Conservation (phyloP, 2,888 invertebrate species). For the Ophonus ardosiacus region DNA sequence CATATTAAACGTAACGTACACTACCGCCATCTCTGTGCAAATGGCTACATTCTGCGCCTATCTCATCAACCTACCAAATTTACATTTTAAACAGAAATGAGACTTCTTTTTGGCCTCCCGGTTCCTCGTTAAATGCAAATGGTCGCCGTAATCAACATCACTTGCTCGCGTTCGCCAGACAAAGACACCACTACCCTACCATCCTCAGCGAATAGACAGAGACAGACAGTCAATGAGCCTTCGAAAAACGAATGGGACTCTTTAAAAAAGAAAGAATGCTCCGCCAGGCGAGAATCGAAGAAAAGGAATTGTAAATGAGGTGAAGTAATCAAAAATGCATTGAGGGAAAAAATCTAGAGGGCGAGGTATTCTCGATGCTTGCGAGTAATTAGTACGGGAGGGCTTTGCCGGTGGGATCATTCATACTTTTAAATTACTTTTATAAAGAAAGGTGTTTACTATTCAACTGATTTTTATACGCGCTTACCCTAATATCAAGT, state of each 20-base stretch:
- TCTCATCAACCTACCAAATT: slow-evolving; percentile 72
- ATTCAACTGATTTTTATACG: not conserved
- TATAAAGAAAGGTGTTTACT: not conserved
- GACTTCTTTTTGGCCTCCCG: slow-evolving; percentile 71
- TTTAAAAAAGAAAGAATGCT: slow-evolving; percentile 66
- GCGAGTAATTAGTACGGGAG: not conserved
- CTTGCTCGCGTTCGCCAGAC: slow-evolving; percentile 60
- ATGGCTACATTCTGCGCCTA: not conserved
- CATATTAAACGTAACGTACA: not conserved
- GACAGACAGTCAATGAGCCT: slow-evolving; percentile 67
- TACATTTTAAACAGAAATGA: slow-evolving; percentile 72
- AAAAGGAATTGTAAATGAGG: slow-evolving; percentile 67
- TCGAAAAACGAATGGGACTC: slow-evolving; percentile 67
- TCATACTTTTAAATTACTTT: slow-evolving; percentile 44
- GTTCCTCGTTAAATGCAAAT: slow-evolving; percentile 74
- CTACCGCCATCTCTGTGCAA: not conserved
- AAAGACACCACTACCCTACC: not conserved
- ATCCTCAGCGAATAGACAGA: slow-evolving; percentile 64
- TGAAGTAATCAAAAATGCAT: slow-evolving; percentile 63
- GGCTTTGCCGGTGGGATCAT: not conserved
- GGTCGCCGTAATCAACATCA: slow-evolving; percentile 71
- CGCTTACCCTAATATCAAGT: no score
- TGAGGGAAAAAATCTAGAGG: not conserved
- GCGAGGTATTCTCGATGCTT: not conserved
- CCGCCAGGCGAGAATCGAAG: slow-evolving; percentile 65